These are phyloP conservation scores for Oxyura jamaicensis DNA, from an alignment of 2,113 vertebrate species.

Conservation along the genomic window DNA sequence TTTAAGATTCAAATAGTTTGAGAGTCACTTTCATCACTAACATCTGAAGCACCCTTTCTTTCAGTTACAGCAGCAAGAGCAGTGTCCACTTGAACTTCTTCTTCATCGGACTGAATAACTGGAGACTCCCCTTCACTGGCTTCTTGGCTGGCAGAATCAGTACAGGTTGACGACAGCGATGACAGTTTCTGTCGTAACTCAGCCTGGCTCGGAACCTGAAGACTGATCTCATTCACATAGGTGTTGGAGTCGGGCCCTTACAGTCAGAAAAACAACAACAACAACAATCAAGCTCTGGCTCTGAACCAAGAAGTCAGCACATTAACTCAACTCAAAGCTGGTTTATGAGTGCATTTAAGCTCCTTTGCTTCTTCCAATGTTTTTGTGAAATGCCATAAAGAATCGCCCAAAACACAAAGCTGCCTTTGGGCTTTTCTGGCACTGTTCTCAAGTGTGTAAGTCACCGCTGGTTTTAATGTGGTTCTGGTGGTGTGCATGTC, in stretches of 20 bases:
- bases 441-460: not conserved
- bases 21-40: conserved; percentile 89
- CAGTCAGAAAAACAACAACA: not conserved
- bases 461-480: not conserved
- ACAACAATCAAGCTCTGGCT: not conserved
- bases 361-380: not conserved
- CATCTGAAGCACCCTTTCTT: conserved; percentile 76
- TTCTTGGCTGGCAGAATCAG: conserved; percentile 83
- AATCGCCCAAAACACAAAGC: not conserved
- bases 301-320: accelerated
- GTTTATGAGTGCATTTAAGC: not conserved
- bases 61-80: conserved; percentile 76
- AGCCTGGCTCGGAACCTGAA: conserved; percentile 86
- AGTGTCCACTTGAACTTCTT: conserved; percentile 86
- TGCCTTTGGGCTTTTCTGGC: not conserved
- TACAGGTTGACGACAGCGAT: conserved; percentile 81
- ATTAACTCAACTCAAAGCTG: accelerated
- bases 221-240: conserved; percentile 82
- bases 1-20: conserved; percentile 54
- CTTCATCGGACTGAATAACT: conserved; percentile 83
- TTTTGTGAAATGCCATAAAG: not conserved
- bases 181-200: conserved; percentile 82
- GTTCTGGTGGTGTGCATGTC: not conserved
- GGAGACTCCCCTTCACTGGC: conserved; percentile 81
- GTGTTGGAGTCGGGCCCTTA: conserved; percentile 81